A percentile compares a stretch with the other conserved stretches of the same genome.
phyloP scores from a whole-genome alignment of 2,888 invertebrate genomes.

The Eutolmus rufibarbis region DNA sequence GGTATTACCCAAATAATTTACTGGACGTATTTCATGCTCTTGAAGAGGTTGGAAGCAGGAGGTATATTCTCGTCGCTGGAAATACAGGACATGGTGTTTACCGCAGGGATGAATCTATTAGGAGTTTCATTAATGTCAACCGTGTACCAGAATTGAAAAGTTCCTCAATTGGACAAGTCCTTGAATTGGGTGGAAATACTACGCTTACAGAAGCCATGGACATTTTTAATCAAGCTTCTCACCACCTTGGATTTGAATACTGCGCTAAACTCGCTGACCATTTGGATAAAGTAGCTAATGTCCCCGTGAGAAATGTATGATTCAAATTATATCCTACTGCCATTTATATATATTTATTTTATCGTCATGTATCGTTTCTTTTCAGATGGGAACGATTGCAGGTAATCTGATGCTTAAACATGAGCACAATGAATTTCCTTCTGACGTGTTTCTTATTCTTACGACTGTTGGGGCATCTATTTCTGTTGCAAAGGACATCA shows the following conservation, averaged over 20 bases:
- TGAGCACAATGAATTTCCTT: slow-evolving; percentile 69
- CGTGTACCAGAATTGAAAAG: slow-evolving; percentile 67
- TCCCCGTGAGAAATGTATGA: slow-evolving; percentile 68
- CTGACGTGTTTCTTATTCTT: slow-evolving; percentile 68
- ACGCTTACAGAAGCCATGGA: slow-evolving; percentile 64
- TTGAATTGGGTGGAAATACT: slow-evolving; percentile 57
- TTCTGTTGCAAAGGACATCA: slow-evolving; percentile 60
- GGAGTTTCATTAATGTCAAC: slow-evolving; percentile 71
- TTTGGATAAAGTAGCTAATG: slow-evolving; percentile 66
- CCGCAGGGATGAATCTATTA: slow-evolving; percentile 55
- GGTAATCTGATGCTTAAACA: slow-evolving; percentile 74
- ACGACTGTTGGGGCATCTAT: slow-evolving; percentile 49
- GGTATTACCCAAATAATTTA: slow-evolving; percentile 39
- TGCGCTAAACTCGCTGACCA: slow-evolving; percentile 65
- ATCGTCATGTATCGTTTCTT: no score
- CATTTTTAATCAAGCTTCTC: slow-evolving; percentile 57
- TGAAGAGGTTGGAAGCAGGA: not conserved
- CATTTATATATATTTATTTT: not conserved
- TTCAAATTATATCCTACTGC: not conserved
- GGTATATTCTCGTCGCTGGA: slow-evolving; percentile 64
- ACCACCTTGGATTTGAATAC: slow-evolving; percentile 64
- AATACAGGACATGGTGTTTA: slow-evolving; percentile 78
- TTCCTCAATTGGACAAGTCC: slow-evolving; percentile 58
- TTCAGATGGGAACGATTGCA: slow-evolving; percentile 68
- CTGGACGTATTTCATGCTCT: slow-evolving; percentile 33